A percentile compares a stretch with the other conserved stretches of the same genome.
phyloP scores from a whole-genome alignment of 2,797 vertebrate genomes.

The Tragelaphus oryx region DNA sequence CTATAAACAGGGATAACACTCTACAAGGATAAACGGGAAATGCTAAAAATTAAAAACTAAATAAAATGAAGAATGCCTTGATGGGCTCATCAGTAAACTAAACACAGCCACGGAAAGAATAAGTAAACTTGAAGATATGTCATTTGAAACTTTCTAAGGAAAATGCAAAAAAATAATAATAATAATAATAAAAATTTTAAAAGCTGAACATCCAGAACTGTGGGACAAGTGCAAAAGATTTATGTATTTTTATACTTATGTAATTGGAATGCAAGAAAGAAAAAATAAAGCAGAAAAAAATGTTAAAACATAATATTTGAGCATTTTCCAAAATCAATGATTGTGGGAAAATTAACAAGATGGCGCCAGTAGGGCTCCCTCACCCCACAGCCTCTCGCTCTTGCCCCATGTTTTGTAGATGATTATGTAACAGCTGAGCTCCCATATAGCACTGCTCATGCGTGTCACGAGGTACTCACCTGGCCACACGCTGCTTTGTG shows the following conservation, averaged over 20 bases:
- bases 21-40: background rate
- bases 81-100: background rate
- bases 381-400: background rate
- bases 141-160: background rate
- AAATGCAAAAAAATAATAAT: background rate
- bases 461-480: accelerated
- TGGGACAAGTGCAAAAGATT: background rate
- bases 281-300: background rate
- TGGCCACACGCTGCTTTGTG: accelerated
- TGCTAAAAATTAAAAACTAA: background rate
- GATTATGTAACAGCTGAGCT: background rate
- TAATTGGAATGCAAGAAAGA: background rate
- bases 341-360: background rate
- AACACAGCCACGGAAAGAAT: background rate
- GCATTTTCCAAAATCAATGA: background rate
- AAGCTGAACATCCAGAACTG: background rate
- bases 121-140: background rate
- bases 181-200: background rate
- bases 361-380: background rate
- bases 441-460: background rate
- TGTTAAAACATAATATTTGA: too few species aligned
- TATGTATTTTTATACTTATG: background rate
- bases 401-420: background rate
- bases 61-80: background rate
- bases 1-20: background rate